These are phyloP conservation scores for Mustela nigripes DNA, from an alignment of 2,113 vertebrate species.

Conservation along the genomic window DNA sequence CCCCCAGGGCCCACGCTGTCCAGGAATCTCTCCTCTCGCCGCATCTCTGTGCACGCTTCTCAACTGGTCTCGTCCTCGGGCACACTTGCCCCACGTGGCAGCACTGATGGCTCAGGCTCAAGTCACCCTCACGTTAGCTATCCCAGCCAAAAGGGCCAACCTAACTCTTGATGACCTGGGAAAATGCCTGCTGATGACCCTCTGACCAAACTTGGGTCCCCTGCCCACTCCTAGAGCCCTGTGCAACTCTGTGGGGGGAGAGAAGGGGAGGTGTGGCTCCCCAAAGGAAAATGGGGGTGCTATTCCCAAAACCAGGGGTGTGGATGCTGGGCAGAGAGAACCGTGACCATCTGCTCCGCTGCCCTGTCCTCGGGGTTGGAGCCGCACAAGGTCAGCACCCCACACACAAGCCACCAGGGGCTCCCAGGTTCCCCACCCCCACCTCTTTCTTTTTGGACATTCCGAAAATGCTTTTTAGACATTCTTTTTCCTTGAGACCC, in stretches of 20 bases:
- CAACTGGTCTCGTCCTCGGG: fast-evolving
- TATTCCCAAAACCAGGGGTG: background rate
- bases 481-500: background rate
- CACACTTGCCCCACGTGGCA: fast-evolving
- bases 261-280: background rate
- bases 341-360: background rate
- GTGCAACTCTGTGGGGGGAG: fast-evolving
- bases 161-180: background rate
- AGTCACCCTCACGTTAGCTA: fast-evolving
- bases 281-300: background rate
- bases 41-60: background rate
- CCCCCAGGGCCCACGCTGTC: fast-evolving
- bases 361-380: fast-evolving
- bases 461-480: background rate
- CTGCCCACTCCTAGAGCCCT: background rate
- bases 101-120: background rate
- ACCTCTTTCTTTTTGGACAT: background rate
- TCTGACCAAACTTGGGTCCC: background rate
- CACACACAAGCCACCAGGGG: too few species aligned
- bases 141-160: background rate
- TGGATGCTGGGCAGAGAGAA: background rate
- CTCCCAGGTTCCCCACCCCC: background rate
- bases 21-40: background rate
- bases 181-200: background rate
- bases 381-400: background rate